Conservation (phyloP, 2,113 vertebrate genomes). For the Ornithorhynchus anatinus region DNA sequence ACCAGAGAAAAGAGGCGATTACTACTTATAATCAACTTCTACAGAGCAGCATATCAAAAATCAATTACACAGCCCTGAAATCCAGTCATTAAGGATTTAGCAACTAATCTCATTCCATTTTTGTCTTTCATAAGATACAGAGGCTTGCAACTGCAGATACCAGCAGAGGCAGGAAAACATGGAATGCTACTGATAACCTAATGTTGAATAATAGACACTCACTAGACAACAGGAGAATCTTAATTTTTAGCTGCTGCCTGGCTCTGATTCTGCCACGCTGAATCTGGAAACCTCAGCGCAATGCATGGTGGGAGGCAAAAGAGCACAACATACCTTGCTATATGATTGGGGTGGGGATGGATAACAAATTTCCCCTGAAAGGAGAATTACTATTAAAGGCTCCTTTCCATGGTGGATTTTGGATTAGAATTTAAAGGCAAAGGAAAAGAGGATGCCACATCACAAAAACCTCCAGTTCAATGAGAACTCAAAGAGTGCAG, state of each 20-base stretch:
- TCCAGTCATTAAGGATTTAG: slow-evolving; percentile 70
- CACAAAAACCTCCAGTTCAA: too few relatives aligned
- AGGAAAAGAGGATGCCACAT: too few relatives aligned
- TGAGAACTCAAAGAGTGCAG: too few relatives aligned
- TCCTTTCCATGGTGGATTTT: too few relatives aligned
- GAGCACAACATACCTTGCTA: too few relatives aligned
- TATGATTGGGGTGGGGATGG: too few relatives aligned
- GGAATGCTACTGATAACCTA: slow-evolving; percentile 42
- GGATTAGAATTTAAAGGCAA: too few relatives aligned
- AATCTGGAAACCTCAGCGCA: neutral
- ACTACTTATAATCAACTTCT: slow-evolving; percentile 66
- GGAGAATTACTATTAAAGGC: too few relatives aligned
- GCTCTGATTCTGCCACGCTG: neutral
- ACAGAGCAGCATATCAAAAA: slow-evolving; percentile 66
- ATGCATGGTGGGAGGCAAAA: neutral
- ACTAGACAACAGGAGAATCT: slow-evolving; percentile 32
- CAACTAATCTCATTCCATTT: slow-evolving; percentile 66
- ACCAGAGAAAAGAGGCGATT: slow-evolving; percentile 46
- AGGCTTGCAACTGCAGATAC: slow-evolving; percentile 40
- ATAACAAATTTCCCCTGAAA: too few relatives aligned
- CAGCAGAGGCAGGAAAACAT: slow-evolving; percentile 36
- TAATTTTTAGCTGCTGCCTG: neutral
- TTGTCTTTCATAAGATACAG: slow-evolving; percentile 50
- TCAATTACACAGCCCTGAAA: slow-evolving; percentile 70
- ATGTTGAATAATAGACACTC: slow-evolving; percentile 17